phyloP scores from a whole-genome alignment of 2,797 vertebrate species.

The Centroberyx gerrardi region DNA sequence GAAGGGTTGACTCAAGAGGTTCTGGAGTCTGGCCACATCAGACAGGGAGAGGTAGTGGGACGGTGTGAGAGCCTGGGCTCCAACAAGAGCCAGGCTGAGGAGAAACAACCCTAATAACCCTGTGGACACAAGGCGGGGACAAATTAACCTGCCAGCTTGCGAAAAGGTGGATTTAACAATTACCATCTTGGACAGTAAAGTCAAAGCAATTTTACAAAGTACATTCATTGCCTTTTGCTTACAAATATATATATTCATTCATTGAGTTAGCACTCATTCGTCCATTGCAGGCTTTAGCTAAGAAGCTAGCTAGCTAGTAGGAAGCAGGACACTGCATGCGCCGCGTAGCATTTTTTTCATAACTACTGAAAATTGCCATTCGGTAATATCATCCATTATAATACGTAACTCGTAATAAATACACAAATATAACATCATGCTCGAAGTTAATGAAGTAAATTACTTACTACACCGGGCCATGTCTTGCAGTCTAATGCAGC shows the following conservation, averaged over 20 bases:
- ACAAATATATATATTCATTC: conserved; percentile 47
- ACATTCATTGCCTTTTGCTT: accelerated
- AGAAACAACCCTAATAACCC: conserved; percentile 83
- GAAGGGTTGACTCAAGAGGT: conserved; percentile 87
- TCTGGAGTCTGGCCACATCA: conserved; percentile 91
- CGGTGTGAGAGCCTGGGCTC: conserved; percentile 87
- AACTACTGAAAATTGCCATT: not conserved
- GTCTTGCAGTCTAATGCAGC: conserved; percentile 84
- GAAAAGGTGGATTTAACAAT: not conserved
- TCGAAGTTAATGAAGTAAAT: not conserved
- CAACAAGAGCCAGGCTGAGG: conserved; percentile 78
- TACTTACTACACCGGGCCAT: conserved; percentile 86
- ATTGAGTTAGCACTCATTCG: conserved; percentile 40
- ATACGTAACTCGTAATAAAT: accelerated
- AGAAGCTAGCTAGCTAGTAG: conserved; percentile 31
- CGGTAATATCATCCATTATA: not conserved
- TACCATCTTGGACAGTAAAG: not conserved
- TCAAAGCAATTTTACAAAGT: not conserved
- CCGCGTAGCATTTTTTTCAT: not conserved
- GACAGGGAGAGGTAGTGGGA: conserved; percentile 89
- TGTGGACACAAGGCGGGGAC: conserved; percentile 55
- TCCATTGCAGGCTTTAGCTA: conserved; percentile 44
- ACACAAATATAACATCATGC: accelerated
- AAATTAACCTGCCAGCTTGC: not conserved
- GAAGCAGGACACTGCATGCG: conserved; percentile 17